Evolutionary conservation across 2,113 vertebrate genomes (phyloP), one percentile per base, ranked within the genome.

Genomic region (Beaufortia kweichowensis): DNA sequence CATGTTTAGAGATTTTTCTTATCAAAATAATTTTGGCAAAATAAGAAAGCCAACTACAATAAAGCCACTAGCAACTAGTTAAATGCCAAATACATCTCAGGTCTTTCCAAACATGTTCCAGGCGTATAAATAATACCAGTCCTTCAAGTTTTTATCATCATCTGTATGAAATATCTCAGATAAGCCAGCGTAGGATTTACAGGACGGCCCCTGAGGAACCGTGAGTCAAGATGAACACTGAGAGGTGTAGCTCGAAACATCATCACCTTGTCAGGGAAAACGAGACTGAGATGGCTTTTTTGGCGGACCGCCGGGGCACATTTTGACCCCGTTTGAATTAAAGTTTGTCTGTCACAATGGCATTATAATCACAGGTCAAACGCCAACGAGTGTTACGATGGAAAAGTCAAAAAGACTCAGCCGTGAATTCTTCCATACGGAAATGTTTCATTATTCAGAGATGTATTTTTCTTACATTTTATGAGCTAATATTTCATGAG

Each of bases 221-320:
- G 23, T 53, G 19, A 82, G 73, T 75, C 41, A 29, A 73, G 75
- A 63, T 56, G 71, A 67, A 76, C 46, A 60, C 59, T 75, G 65
- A 91, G 88, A 92, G 84, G 83, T 87, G 87, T 88, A 90, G 68
- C 61, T 64, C 29, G 41, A 56, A 81, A 63, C 86, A 87, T 90
- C 89, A 88, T 89, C 87, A 82, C 85, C 85, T 87, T 89, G 88
- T 91, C 88, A 86, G 84, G 82, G 87, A 78, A 84, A 82, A 82
- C 87, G 84, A 81, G 85, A 77, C 79, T 61, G 85, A 66, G 83
- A 89, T 85, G 85, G 82, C 81, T 86, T 87, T 85, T 88, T 89
- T 87, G 75, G 80, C 83, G 85, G 60, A 1, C 48, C 3, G 48
- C 4, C 19, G 1, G 14, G 8, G 19, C n/a, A n/a, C n/a, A n/a